Evolutionary conservation across 2,888 invertebrate genomes (phyloP).

Genomic region (Tiliacea aurago): DNA sequence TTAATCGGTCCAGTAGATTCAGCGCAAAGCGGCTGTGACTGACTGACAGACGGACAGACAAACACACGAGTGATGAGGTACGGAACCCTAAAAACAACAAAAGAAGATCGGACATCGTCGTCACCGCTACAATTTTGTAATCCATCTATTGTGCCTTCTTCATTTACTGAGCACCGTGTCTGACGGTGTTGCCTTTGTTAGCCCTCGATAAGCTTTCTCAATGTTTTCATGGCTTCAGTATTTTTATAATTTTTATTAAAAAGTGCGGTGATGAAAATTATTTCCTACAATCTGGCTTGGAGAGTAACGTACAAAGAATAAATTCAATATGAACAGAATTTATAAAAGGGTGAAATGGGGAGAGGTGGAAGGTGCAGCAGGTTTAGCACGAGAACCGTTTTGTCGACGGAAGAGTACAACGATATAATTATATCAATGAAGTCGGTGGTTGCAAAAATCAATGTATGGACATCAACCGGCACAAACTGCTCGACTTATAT

Average conservation of each 20-base stretch:
- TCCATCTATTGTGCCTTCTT: slow-evolving; percentile 22
- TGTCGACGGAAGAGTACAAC: too few species aligned
- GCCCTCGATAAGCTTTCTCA: slow-evolving; percentile 18
- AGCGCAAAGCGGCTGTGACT: too few species aligned
- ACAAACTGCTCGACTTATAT: slow-evolving; percentile 4
- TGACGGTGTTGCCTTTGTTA: slow-evolving; percentile 25
- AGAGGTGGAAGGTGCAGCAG: too few species aligned
- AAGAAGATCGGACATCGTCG: background rate
- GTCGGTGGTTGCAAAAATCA: slow-evolving; percentile 1
- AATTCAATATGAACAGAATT: too few species aligned
- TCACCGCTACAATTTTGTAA: slow-evolving; percentile 29
- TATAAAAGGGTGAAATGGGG: too few species aligned
- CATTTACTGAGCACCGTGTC: slow-evolving; percentile 6
- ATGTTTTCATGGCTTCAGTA: slow-evolving; percentile 1
- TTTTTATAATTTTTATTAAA: slow-evolving; percentile 3
- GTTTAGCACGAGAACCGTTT: too few species aligned
- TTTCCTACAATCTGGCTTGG: background rate
- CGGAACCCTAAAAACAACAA: too few species aligned
- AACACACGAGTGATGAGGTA: too few species aligned
- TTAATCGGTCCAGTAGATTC: too few species aligned
- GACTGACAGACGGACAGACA: too few species aligned
- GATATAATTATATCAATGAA: slow-evolving; percentile 2
- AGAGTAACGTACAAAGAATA: background rate
- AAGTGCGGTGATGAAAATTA: background rate
- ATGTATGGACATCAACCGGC: background rate